These are phyloP conservation scores for Orchesella cincta DNA, from an alignment of 1,140 invertebrate species.

Conservation along the genomic window DNA sequence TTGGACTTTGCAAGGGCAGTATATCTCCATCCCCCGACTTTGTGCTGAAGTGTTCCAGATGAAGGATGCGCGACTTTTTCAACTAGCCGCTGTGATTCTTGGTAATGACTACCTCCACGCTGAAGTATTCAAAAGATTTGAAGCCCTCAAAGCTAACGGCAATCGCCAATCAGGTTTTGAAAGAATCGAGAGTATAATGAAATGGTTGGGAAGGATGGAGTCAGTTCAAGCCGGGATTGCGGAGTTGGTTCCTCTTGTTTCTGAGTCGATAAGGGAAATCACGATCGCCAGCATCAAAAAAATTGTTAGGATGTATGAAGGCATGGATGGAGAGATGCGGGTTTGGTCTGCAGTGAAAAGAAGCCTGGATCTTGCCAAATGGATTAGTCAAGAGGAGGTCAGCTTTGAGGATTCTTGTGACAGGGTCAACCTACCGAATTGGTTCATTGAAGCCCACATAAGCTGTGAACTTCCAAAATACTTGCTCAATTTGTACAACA, in stretches of 20 bases:
- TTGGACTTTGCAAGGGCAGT: conserved; percentile 23
- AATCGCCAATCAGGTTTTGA: too few relatives aligned
- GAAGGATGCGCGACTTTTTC: conserved; percentile 33
- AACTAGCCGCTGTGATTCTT: conserved; percentile 38
- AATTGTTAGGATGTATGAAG: conserved; percentile 40
- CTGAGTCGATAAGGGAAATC: conserved; percentile 1
- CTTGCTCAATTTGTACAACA: conserved; percentile 35
- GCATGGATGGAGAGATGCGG: conserved; percentile 38
- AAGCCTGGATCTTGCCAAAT: background rate
- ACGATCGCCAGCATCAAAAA: too few relatives aligned
- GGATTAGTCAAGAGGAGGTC: background rate
- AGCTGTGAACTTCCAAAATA: conserved; percentile 32
- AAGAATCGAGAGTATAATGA: conserved; percentile 20
- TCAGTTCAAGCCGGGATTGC: background rate
- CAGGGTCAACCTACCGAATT: too few relatives aligned
- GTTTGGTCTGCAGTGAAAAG: conserved; percentile 31
- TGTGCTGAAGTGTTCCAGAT: conserved; percentile 40
- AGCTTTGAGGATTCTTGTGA: too few relatives aligned
- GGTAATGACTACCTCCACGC: conserved; percentile 42
- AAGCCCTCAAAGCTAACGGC: too few relatives aligned
- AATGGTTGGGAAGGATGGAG: background rate
- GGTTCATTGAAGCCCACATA: conserved; percentile 26
- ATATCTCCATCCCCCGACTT: conserved; percentile 13
- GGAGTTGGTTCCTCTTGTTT: conserved; percentile 1
- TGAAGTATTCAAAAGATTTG: too few relatives aligned